Evolutionary conservation across 2,888 invertebrate species (phyloP).

Genomic region (Tenthredo livida): DNA sequence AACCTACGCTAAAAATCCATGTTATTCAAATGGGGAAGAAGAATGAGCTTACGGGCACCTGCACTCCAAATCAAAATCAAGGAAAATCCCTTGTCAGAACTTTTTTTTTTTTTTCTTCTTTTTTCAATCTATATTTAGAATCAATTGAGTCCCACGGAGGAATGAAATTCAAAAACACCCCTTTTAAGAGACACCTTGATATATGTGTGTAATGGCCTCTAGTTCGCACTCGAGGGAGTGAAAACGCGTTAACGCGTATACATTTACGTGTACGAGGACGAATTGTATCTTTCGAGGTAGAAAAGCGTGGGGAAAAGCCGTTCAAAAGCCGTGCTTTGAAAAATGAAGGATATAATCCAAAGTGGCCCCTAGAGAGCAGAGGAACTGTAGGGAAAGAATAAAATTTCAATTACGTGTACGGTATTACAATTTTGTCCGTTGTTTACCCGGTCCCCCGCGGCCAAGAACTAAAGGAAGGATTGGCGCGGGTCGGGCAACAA

Average conservation of each 20-base stretch:
- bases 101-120: too few relatives aligned
- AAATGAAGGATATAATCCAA: constrained; percentile 43
- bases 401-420: constrained; percentile 48
- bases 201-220: not conserved
- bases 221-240: constrained; percentile 18
- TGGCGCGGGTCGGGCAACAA: not conserved
- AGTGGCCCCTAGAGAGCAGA: constrained; percentile 15
- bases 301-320: constrained; percentile 26
- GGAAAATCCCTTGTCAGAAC: too few relatives aligned
- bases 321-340: constrained; percentile 40
- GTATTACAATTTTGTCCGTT: constrained; percentile 37
- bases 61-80: too few relatives aligned
- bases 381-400: constrained; percentile 28
- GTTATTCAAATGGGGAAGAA: too few relatives aligned
- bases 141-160: too few relatives aligned
- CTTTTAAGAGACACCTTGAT: too few relatives aligned
- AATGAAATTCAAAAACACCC: too few relatives aligned
- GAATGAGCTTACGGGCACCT: too few relatives aligned
- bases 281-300: not conserved
- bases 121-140: too few relatives aligned
- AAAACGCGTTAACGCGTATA: not conserved
- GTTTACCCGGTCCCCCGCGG: constrained; percentile 19
- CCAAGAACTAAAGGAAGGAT: constrained; percentile 8
- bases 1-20: too few relatives aligned
- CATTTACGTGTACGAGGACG: not conserved